Percentiles rank a stretch among this genome's conserved stretches.
phyloP scores from a whole-genome alignment of 2,113 vertebrate genomes.

The Brachionichthys hirsutus region DNA sequence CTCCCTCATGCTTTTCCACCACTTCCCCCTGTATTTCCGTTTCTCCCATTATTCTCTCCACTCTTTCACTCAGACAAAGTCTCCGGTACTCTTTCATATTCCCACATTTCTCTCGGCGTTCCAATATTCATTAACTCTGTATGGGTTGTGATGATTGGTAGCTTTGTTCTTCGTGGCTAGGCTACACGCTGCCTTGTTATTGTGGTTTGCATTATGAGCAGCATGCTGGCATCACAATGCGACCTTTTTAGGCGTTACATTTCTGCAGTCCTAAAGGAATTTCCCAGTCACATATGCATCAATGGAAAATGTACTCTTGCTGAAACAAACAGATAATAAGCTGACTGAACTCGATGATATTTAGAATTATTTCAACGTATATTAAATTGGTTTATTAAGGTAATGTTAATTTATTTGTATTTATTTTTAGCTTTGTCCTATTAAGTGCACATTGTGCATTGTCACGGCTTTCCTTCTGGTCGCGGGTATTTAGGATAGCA shows the following conservation, averaged over 20 bases:
- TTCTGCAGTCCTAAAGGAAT: not conserved
- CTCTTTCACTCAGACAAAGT: slow-evolving; percentile 29
- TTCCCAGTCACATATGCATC: not conserved
- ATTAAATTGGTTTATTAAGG: no score
- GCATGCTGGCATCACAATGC: not conserved
- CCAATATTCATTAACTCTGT: slow-evolving; percentile 10
- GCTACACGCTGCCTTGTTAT: slow-evolving; percentile 21
- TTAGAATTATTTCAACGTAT: no score
- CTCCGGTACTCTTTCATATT: slow-evolving; percentile 31
- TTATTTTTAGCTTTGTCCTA: no score
- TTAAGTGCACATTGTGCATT: no score
- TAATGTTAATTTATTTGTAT: no score
- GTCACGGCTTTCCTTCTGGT: no score
- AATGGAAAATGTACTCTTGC: not conserved
- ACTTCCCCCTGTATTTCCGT: not conserved
- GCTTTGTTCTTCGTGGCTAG: slow-evolving; percentile 11
- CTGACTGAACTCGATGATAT: no score
- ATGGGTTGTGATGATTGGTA: slow-evolving; percentile 29
- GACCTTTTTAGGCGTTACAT: slow-evolving; percentile 1
- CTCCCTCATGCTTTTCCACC: slow-evolving; percentile 15
- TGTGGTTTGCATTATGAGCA: slow-evolving; percentile 9
- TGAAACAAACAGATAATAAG: no score
- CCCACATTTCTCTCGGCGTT: slow-evolving; percentile 35
- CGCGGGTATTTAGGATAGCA: no score
- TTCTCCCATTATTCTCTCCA: slow-evolving; percentile 1